These are phyloP conservation scores for Amphimallon solstitiale DNA, from an alignment of 2,888 invertebrate genomes.

Conservation along the genomic window DNA sequence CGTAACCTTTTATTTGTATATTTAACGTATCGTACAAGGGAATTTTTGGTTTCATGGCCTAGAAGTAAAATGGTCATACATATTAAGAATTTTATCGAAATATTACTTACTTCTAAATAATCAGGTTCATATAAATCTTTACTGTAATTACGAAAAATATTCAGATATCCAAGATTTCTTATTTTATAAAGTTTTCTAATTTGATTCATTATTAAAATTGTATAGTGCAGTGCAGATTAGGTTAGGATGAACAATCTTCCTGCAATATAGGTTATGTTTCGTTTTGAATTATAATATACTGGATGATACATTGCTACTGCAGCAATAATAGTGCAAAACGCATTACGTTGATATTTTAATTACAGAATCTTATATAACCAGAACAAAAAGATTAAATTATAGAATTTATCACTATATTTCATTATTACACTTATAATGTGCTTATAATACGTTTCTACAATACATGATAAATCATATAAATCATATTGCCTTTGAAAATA, in stretches of 20 bases:
- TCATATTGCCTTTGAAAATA: constrained; percentile 36
- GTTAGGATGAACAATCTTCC: neutral
- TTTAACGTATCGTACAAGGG: constrained; percentile 80
- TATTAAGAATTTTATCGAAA: constrained; percentile 19
- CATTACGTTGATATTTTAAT: too few species aligned
- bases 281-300: neutral
- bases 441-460: too few species aligned
- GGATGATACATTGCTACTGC: constrained; percentile 1
- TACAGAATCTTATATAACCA: too few species aligned
- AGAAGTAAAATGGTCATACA: constrained; percentile 52
- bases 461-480: too few species aligned
- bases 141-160: constrained; percentile 29
- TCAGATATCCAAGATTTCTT: neutral
- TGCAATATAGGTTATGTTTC: constrained; percentile 5
- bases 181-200: constrained; percentile 16
- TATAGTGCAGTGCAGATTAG: too few species aligned
- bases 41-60: constrained; percentile 74
- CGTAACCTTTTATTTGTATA: constrained; percentile 84
- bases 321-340: too few species aligned
- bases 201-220: constrained; percentile 18
- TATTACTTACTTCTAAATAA: constrained; percentile 77
- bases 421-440: too few species aligned
- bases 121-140: constrained; percentile 72
- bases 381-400: neutral
- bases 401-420: too few species aligned